Base-by-base conservation (phyloP, 2,113 vertebrate genomes). In the Dipodomys stephensi region DNA sequence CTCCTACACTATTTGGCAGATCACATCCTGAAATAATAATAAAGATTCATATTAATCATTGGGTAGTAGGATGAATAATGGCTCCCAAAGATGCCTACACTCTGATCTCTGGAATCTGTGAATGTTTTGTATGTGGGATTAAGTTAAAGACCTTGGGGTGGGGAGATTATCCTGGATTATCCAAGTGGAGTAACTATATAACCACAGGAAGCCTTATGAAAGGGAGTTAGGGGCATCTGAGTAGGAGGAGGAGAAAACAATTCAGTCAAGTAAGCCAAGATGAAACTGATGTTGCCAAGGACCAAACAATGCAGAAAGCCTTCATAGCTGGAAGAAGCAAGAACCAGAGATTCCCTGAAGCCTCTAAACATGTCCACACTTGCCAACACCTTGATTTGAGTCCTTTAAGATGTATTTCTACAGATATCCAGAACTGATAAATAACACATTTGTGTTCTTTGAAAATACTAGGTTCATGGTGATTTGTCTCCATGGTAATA, bases 11-110 rank as follows among this genome's bases (percentile, higher is more conserved):
- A 49, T 86, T 86, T 68, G 46, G 68, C 83, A 89, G 86, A 90
- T 94, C 28, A 92, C 89, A 16, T 28, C 15, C 68, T 82, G 19
- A 64, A 76, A 80, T 83, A 81, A 85, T 49, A 89, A 72, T 32
- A 84, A 46, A 84, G 39, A 65, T 44, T 87, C 35, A 22, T 35
- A 77, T 25, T 44, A 62, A 57, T 87, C 27, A 64, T 64, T 15
- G 13, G 39, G n/a, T 44, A 25, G 74, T 68, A 92, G 74, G 23
- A n/a, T 82, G 44, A 74, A 57, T 65, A 88, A 72, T 18, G 27
- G 53, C 39, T 60, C 44, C 19, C 35, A 39, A 90, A 72, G 19
- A 46, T 62, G 53, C 39, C 28, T 53, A 4, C 0, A 72, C 53
- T 30, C 35, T 9, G 71, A 72, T 72, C 27, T 89, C 49, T 60